A percentile compares a stretch with the other conserved stretches of the same genome.
These are phyloP conservation scores for Aurelia aurita DNA, from an alignment of 30 jellyfish, hydroid and myxozoan genomes.

Conservation along the genomic window DNA sequence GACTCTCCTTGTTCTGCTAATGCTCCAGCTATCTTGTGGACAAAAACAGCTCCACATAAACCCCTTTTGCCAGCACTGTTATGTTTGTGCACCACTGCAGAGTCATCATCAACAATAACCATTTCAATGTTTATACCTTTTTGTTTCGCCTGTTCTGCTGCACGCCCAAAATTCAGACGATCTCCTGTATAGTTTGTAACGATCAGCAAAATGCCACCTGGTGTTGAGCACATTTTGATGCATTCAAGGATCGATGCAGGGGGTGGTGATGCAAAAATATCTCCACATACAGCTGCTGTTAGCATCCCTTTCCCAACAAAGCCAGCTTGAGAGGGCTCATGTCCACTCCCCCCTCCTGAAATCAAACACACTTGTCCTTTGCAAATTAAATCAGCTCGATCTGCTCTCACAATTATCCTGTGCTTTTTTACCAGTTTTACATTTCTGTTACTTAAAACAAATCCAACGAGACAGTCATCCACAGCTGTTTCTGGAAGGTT, in stretches of 20 bases:
- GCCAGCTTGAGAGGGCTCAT: conserved; percentile 97
- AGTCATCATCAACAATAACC: conserved; percentile 98
- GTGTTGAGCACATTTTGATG: conserved; percentile 73
- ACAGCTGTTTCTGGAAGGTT: conserved; percentile 78
- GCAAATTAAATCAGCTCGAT: conserved; percentile 45
- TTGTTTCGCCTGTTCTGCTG: conserved; percentile 88
- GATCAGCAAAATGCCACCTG: conserved; percentile 88
- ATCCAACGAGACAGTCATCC: conserved; percentile 83
- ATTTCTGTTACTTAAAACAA: conserved; percentile 43
- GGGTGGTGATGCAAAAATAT: conserved; percentile 95
- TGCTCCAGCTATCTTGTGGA: conserved; percentile 98
- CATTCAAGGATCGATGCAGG: conserved; percentile 82
- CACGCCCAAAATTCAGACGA: conserved; percentile 94
- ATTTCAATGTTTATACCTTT: conserved; percentile 85
- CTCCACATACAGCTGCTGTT: conserved; percentile 98
- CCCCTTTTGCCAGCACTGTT: conserved; percentile 97
- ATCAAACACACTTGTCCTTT: conserved; percentile 82
- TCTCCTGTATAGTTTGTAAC: conserved; percentile 97
- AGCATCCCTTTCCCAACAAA: conserved; percentile 95
- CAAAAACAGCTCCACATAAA: conserved; percentile 93
- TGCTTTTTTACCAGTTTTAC: conserved; percentile 56
- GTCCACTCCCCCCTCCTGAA: conserved; percentile 99
- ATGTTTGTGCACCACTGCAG: conserved; percentile 85
- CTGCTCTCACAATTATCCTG: conserved; percentile 74
- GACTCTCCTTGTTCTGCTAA: conserved; percentile 96